Evolutionary conservation across 2,113 vertebrate species (phyloP).

Genomic region (Hipposideros armiger): DNA sequence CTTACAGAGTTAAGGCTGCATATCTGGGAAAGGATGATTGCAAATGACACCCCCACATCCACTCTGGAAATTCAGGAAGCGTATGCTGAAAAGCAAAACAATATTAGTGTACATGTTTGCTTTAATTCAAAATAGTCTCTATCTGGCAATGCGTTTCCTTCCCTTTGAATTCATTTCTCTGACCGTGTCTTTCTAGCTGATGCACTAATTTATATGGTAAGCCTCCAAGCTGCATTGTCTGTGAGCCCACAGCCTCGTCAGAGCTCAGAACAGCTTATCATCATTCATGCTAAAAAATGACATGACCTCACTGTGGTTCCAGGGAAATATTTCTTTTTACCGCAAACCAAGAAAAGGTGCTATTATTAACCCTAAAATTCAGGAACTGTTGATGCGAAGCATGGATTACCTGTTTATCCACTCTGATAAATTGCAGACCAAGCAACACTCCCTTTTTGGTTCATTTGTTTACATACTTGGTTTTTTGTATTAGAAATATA

Average conservation of each 20-base stretch:
- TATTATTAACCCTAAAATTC: not conserved
- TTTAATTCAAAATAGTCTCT: not conserved
- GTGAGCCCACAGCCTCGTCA: not conserved
- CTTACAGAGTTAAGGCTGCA: not conserved
- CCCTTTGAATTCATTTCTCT: not conserved
- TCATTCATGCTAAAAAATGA: constrained; percentile 16
- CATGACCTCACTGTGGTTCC: not conserved
- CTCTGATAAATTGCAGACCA: not conserved
- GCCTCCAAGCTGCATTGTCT: not conserved
- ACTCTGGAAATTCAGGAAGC: not conserved
- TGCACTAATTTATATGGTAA: constrained; percentile 60
- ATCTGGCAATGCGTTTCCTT: not conserved
- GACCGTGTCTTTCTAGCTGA: not conserved
- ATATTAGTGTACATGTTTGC: not conserved
- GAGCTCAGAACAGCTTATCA: constrained; percentile 2
- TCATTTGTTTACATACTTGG: not conserved
- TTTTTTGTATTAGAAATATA: not conserved
- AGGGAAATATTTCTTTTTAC: constrained; percentile 18
- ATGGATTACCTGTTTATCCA: not conserved
- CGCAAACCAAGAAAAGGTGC: not conserved
- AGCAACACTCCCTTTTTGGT: not conserved
- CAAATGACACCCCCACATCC: constrained; percentile 35
- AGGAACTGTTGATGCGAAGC: not conserved
- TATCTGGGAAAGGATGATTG: not conserved
- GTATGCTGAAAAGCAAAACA: not conserved